phyloP scores from a whole-genome alignment of 2,888 invertebrate species.

The Liodrosophila aerea region DNA sequence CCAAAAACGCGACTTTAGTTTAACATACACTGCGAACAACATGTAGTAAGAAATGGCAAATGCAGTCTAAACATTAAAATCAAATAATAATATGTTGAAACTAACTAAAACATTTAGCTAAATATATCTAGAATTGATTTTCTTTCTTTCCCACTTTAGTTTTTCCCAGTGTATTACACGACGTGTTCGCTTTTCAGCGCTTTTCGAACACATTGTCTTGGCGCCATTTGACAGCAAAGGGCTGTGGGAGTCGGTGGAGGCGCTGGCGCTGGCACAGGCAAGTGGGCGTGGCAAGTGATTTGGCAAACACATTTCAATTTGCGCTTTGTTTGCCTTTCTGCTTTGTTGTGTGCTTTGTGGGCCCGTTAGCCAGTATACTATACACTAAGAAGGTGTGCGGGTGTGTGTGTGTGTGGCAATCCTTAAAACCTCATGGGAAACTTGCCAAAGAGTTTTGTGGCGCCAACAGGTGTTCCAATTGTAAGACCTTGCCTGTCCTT shows the following conservation, averaged over 20 bases:
- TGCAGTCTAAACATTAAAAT: too few species aligned
- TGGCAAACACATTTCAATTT: conserved; percentile 69
- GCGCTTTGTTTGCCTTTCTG: conserved; percentile 53
- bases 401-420: conserved; percentile 31
- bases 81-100: too few species aligned
- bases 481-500: conserved; percentile 34
- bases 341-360: conserved; percentile 38
- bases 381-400: conserved; percentile 4
- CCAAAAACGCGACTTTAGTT: conserved; percentile 37
- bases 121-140: too few species aligned
- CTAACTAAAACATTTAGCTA: too few species aligned
- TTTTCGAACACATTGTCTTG: conserved; percentile 32
- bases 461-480: conserved; percentile 73
- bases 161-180: conserved; percentile 1
- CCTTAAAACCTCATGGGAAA: conserved; percentile 68
- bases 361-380: background rate
- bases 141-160: too few species aligned
- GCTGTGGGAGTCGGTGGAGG: background rate
- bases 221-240: background rate
- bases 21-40: too few species aligned
- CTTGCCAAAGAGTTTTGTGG: conserved; percentile 59
- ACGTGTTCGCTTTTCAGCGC: conserved; percentile 10
- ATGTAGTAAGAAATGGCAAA: too few species aligned
- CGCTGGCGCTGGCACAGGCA: background rate
- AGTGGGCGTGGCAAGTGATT: conserved; percentile 56